Conservation (phyloP, 2,888 invertebrate species). For the Pseudococcus viburni region DNA sequence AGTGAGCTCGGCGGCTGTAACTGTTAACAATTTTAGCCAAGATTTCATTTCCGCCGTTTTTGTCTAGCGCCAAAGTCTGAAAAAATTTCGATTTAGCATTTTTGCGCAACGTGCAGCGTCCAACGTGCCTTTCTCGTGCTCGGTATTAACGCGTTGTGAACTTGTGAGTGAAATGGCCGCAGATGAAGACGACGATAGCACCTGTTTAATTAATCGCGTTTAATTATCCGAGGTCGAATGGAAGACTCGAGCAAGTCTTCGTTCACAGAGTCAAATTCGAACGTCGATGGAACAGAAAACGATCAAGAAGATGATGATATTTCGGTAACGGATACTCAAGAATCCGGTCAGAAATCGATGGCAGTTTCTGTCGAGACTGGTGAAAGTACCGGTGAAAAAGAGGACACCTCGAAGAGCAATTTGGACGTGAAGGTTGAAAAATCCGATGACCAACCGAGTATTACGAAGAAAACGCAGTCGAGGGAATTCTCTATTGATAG, state of each 20-base stretch:
- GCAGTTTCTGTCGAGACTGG: not conserved
- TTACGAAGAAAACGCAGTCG: not conserved
- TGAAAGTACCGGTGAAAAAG: not conserved
- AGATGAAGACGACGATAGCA: not conserved
- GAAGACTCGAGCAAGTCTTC: not conserved
- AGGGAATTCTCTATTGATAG: not conserved
- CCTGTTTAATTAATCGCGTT: not conserved
- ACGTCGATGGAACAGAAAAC: not conserved
- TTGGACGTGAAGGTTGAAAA: not conserved
- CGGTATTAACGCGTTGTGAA: not conserved
- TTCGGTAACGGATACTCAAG: not conserved
- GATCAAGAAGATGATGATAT: conserved; percentile 3
- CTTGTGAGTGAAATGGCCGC: conserved; percentile 8
- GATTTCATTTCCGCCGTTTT: conserved; percentile 56
- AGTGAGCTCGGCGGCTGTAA: not conserved
- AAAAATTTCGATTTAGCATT: not conserved
- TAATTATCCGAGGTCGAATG: not conserved
- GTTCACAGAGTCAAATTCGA: not conserved
- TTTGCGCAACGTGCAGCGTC: not conserved
- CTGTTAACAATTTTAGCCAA: conserved; percentile 42
- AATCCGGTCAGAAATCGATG: not conserved
- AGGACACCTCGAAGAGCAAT: not conserved
- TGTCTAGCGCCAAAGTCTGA: conserved; percentile 1
- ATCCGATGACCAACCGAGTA: not conserved
- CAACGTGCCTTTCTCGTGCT: not conserved